A percentile compares a stretch with the other conserved stretches of the same genome.
These are phyloP conservation scores for Campoplex nolae DNA, from an alignment of 2,888 invertebrate species.

Conservation along the genomic window DNA sequence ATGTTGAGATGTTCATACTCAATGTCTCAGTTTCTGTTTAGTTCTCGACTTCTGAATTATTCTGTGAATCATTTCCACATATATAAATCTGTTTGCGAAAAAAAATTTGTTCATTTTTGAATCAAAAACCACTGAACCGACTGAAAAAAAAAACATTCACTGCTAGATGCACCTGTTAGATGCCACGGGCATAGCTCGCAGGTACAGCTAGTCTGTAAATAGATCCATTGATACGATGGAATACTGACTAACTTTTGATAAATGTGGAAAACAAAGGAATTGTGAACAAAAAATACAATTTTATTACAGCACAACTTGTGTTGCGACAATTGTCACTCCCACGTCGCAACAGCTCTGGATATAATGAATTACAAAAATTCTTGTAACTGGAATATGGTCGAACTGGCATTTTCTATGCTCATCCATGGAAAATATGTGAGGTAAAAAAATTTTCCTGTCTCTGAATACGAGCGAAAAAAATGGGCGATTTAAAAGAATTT, in stretches of 20 bases:
- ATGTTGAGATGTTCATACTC: neutral
- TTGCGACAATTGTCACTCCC: slow-evolving; percentile 99
- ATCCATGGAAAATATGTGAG: slow-evolving; percentile 93
- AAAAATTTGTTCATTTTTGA: neutral
- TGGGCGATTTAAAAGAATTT: neutral
- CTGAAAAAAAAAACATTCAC: too few relatives aligned
- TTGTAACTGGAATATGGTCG: slow-evolving; percentile 96
- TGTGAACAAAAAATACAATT: neutral
- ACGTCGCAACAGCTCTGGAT: slow-evolving; percentile 96
- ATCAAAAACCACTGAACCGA: too few relatives aligned
- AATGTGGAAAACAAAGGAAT: neutral
- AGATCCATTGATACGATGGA: too few relatives aligned
- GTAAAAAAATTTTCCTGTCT: slow-evolving; percentile 77
- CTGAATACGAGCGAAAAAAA: neutral
- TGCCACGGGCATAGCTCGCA: too few relatives aligned
- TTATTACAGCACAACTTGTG: slow-evolving; percentile 94
- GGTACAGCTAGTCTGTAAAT: too few relatives aligned
- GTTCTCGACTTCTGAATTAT: neutral
- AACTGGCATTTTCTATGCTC: slow-evolving; percentile 92
- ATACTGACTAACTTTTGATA: neutral
- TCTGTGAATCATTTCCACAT: too few relatives aligned
- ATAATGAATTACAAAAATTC: slow-evolving; percentile 94
- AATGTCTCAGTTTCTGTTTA: neutral
- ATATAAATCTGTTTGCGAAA: neutral
- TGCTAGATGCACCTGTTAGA: too few relatives aligned